Evolutionary conservation across 2,113 vertebrate genomes (phyloP).

Genomic region (Psilopsiagon aymara): DNA sequence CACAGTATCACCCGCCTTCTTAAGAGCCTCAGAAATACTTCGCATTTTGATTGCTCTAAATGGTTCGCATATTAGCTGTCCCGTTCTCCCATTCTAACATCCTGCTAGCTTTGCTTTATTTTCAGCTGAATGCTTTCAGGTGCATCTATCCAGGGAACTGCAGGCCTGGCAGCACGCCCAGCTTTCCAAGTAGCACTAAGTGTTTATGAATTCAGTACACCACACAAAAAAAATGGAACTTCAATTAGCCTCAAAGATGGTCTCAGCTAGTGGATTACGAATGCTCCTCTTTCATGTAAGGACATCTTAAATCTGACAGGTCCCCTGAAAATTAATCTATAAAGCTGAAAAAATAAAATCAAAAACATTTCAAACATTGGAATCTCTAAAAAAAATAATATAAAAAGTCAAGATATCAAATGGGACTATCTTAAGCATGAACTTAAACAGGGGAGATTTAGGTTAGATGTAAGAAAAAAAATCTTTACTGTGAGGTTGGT

Average conservation of each 20-base stretch:
- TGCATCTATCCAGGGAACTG: neutral
- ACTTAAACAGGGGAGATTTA: neutral
- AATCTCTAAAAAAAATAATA: neutral
- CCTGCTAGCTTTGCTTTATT: neutral
- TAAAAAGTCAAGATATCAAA: neutral
- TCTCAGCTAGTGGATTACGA: neutral
- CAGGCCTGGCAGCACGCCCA: rapidly evolving
- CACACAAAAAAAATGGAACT: neutral
- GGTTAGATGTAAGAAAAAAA: neutral
- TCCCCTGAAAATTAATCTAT: neutral
- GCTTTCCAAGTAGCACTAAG: rapidly evolving
- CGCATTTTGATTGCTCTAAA: neutral
- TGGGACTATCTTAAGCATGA: neutral
- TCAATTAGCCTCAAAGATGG: neutral
- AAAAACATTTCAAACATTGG: neutral
- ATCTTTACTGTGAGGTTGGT: neutral
- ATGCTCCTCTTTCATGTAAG: neutral
- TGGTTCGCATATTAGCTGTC: neutral
- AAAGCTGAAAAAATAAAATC: neutral
- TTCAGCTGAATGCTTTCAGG: neutral
- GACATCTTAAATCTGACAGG: neutral
- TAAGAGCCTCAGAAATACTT: neutral
- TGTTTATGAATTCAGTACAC: neutral
- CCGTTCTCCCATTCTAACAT: neutral
- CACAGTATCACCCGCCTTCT: neutral